Conservation (phyloP, 2,797 vertebrate genomes). For the Eremophila alpestris region DNA sequence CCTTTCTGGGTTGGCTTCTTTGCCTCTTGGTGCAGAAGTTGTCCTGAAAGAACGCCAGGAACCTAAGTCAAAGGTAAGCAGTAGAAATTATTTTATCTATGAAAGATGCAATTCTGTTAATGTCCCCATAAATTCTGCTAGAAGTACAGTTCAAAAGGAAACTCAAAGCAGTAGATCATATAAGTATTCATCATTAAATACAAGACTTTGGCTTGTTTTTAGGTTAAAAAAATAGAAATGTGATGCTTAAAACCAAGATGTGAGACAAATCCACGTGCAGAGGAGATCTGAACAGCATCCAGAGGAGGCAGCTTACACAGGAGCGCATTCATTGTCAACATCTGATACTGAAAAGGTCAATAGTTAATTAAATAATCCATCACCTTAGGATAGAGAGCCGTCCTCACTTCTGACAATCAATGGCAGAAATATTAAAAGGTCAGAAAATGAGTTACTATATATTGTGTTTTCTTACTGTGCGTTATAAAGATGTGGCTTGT, state of each 20-base stretch:
- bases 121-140: not conserved
- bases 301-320: slow-evolving; percentile 87
- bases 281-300: slow-evolving; percentile 82
- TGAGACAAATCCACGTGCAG: slow-evolving; percentile 40
- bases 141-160: not conserved
- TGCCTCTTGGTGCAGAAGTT: not conserved
- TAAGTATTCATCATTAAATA: not conserved
- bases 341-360: slow-evolving; percentile 98
- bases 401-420: slow-evolving; percentile 90
- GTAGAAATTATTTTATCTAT: not conserved
- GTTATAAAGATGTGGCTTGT: slow-evolving; percentile 73
- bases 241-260: not conserved
- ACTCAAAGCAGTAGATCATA: not conserved
- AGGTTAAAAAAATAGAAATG: not conserved
- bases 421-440: slow-evolving; percentile 98
- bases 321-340: slow-evolving; percentile 92
- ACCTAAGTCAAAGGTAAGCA: slow-evolving; percentile 2
- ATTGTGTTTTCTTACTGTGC: slow-evolving; percentile 76
- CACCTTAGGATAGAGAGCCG: slow-evolving; percentile 93
- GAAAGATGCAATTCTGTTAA: not conserved
- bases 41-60: not conserved
- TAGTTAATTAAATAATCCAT: slow-evolving; percentile 99
- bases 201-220: not conserved
- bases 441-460: slow-evolving; percentile 92
- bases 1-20: not conserved